These are phyloP conservation scores for Chaetodon trifascialis DNA, from an alignment of 2,113 vertebrate genomes.

Conservation along the genomic window DNA sequence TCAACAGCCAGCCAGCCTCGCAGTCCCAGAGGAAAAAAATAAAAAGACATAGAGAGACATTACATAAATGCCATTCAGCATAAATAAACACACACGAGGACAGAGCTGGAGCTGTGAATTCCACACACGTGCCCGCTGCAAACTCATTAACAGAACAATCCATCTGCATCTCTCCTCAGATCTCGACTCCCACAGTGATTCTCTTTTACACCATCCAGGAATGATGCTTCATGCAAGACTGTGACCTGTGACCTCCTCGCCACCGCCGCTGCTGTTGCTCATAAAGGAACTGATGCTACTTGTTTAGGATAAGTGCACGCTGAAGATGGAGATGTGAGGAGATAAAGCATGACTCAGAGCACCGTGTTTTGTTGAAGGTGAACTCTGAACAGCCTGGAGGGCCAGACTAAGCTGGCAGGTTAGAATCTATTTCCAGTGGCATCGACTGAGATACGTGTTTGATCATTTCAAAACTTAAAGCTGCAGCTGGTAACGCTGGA, in stretches of 20 bases:
- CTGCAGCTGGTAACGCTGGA: too few species aligned
- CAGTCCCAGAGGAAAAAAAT: not conserved
- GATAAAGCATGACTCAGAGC: not conserved
- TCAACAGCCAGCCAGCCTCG: conserved; percentile 33
- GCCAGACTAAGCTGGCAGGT: not conserved
- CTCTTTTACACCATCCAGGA: not conserved
- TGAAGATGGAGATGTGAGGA: not conserved
- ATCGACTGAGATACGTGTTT: not conserved
- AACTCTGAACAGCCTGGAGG: not conserved
- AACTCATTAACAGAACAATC: conserved; percentile 3
- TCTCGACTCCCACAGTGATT: not conserved
- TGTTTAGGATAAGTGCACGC: not conserved
- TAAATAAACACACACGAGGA: conserved; percentile 17
- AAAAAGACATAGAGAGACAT: not conserved
- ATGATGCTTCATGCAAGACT: too few species aligned
- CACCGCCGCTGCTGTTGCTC: not conserved
- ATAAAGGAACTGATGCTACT: not conserved
- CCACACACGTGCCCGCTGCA: not conserved
- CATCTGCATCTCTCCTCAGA: conserved; percentile 11
- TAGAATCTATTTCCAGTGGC: not conserved
- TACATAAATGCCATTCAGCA: conserved; percentile 57
- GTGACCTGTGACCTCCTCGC: not conserved
- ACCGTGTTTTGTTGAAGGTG: not conserved
- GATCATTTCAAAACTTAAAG: not conserved
- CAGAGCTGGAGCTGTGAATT: conserved; percentile 7